These are phyloP conservation scores for Phaethornis superciliosus DNA, from an alignment of 2,113 vertebrate species.

Conservation along the genomic window DNA sequence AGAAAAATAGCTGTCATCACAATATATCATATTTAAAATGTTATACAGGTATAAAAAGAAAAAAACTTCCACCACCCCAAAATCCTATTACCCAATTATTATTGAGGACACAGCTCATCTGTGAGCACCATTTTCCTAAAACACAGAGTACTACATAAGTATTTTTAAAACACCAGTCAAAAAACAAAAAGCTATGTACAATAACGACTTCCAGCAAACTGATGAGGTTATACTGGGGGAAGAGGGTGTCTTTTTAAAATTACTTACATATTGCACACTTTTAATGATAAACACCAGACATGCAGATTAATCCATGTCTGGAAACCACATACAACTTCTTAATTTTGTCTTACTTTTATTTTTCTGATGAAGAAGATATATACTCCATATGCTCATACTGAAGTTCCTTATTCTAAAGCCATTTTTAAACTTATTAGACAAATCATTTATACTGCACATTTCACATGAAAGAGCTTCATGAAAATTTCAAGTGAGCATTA, in stretches of 20 bases:
- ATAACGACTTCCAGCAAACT: not conserved
- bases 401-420: not conserved
- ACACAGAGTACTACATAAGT: not conserved
- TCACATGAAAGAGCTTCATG: not conserved
- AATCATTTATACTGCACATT: not conserved
- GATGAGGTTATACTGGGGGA: not conserved
- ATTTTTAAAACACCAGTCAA: not conserved
- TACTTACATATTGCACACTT: not conserved
- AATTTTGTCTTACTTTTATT: not conserved
- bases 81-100: not conserved
- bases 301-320: not conserved
- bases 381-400: not conserved
- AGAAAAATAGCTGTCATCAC: not conserved
- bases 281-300: not conserved
- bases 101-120: not conserved
- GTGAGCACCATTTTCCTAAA: not conserved
- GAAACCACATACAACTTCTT: not conserved
- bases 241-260: not conserved
- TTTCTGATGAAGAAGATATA: not conserved
- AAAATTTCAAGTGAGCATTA: constrained; percentile 9
- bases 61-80: not conserved
- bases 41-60: not conserved
- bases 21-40: not conserved
- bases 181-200: not conserved
- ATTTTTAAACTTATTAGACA: not conserved